A percentile compares a stretch with the other conserved stretches of the same genome.
These are phyloP conservation scores for Pangasianodon gigas DNA, from an alignment of 2,113 vertebrate species.

Conservation along the genomic window DNA sequence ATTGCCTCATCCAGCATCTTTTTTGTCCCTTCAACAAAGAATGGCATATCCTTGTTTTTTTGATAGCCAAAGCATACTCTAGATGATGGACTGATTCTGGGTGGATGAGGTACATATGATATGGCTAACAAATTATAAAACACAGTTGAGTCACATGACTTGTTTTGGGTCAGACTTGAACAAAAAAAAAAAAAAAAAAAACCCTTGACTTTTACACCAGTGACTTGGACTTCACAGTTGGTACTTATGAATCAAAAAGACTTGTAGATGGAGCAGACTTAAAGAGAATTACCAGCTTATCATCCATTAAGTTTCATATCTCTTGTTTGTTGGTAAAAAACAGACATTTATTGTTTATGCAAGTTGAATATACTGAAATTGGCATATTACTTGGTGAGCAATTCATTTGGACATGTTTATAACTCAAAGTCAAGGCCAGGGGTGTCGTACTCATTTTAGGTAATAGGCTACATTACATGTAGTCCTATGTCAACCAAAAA, in stretches of 20 bases:
- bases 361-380: background rate
- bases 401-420: background rate
- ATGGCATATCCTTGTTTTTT: background rate
- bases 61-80: background rate
- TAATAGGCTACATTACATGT: no score
- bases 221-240: background rate
- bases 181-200: background rate
- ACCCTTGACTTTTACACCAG: background rate
- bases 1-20: slow-evolving; percentile 9
- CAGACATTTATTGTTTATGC: background rate
- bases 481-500: no score
- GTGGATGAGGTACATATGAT: background rate
- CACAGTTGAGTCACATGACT: background rate
- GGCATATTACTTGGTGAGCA: background rate
- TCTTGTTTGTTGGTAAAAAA: no score
- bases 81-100: no score
- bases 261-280: background rate
- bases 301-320: no score
- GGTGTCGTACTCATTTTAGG: background rate
- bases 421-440: background rate
- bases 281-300: background rate
- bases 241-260: background rate
- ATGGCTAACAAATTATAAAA: background rate
- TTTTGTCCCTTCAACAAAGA: background rate
- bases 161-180: background rate